Base-by-base conservation (phyloP, 2,888 invertebrate species). In the Timema podura region DNA sequence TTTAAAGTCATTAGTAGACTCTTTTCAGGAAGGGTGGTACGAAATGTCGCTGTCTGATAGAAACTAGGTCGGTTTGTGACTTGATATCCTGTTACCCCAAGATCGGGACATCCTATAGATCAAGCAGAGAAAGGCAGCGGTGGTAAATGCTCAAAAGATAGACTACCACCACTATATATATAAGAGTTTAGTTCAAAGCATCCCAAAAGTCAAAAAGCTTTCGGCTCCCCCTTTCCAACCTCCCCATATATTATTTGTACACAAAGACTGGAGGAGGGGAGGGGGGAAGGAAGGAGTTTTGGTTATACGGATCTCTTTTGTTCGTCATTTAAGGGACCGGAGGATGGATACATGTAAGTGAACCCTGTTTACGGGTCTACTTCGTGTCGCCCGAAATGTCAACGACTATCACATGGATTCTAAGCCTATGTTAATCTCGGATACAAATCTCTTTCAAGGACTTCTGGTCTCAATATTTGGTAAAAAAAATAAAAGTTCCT, bases 131-230 rank as follows among this genome's bases (percentile, higher is more conserved):
- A 64, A 46, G 10, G 64, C 30, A 8, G 64, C 68, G 64, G 10
- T 68, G 66, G 69, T 69, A 71, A 71, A 71, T 67, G 69, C 67
- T 59, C 51, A 51, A 71, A 71, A 69, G 71, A 71, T 71, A 67
- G 71, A 71, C 71, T 69, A 48, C 49, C 61, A 61, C 61, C 61
- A 61, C 61, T 61, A 61, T 45, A 61, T 61, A 61, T 61, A 61
- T 61, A 61, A 61, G 61, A 61, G 61, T 61, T 61, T 61, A 61
- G 61, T 61, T 61, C 30, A 61, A 61, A 61, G 61, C 61, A 30
- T 16, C 61, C 61, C 61, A 30, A 61, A 61, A 61, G 61, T 61
- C 61, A 61, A 30, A 61, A 61, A 61, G 61, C 30, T 8, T 10
- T 30, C 5, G 65, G 48, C 54, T 13, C 2, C 45, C 11, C 54